A percentile compares a stretch with the other conserved stretches of the same genome.
These are phyloP conservation scores for Trachymyrmex septentrionalis DNA, from an alignment of 1,140 invertebrate species.

Conservation along the genomic window DNA sequence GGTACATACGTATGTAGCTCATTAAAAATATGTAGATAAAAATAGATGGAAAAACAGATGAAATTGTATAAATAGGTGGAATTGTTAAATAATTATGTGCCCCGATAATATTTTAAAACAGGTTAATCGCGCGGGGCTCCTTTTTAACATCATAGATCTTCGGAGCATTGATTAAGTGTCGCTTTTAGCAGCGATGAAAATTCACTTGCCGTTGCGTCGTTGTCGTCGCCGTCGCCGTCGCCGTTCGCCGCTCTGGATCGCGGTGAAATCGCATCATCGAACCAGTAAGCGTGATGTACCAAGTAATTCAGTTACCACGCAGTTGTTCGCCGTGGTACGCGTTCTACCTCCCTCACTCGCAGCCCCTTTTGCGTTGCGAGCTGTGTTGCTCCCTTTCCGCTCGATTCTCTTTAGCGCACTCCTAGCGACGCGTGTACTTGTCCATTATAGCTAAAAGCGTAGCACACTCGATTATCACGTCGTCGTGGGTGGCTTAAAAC, in stretches of 20 bases:
- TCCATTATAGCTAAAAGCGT: conserved; percentile 86
- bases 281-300: conserved; percentile 84
- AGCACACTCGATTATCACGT: conserved; percentile 86
- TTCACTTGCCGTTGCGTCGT: conserved; percentile 34
- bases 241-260: conserved; percentile 71
- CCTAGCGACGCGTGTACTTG: conserved; percentile 83
- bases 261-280: conserved; percentile 79
- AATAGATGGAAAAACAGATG: background rate
- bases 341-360: conserved; percentile 52
- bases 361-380: conserved; percentile 75
- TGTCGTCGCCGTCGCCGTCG: conserved; percentile 41
- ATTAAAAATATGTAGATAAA: background rate
- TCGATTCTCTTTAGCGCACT: conserved; percentile 73
- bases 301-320: conserved; percentile 85
- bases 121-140: background rate
- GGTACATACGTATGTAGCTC: background rate
- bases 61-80: background rate
- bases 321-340: conserved; percentile 79
- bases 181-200: conserved; percentile 57
- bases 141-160: conserved; percentile 38
- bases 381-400: conserved; percentile 58
- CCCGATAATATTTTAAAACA: background rate
- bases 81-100: background rate
- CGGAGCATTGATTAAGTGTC: conserved; percentile 53
- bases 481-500: conserved; percentile 82